Percentiles rank a stretch among this genome's conserved stretches.
These are phyloP conservation scores for Drosophila yakuba DNA, from an alignment of 1,140 invertebrate genomes.

Conservation along the genomic window DNA sequence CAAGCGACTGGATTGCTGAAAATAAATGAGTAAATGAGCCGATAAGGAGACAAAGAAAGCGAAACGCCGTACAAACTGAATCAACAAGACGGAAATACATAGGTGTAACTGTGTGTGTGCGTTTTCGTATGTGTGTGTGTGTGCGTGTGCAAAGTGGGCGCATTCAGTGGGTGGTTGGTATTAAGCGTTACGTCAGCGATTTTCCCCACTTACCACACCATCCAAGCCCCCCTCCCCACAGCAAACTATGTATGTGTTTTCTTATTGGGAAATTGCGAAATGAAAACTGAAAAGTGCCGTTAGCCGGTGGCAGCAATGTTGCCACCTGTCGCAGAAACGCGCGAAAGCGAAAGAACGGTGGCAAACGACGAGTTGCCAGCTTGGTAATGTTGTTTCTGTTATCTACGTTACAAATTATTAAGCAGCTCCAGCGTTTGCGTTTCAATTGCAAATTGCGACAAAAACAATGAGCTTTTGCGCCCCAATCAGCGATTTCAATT, in stretches of 20 bases:
- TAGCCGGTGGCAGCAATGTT: slow-evolving; percentile 46
- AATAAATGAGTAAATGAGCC: slow-evolving; percentile 9
- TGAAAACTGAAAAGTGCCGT: slow-evolving; percentile 16
- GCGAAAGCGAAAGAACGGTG: slow-evolving; percentile 7
- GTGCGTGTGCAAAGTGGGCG: slow-evolving; percentile 1
- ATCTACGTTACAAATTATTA: neutral
- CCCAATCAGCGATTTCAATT: slow-evolving; percentile 80
- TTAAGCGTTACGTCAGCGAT: slow-evolving; percentile 1
- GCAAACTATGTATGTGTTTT: neutral
- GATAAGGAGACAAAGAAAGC: slow-evolving; percentile 42
- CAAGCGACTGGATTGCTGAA: slow-evolving; percentile 2
- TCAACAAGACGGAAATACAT: slow-evolving; percentile 24
- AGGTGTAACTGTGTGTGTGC: neutral
- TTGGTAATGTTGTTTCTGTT: neutral
- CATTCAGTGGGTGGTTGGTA: neutral
- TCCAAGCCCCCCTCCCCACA: no score
- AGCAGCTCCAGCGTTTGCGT: slow-evolving; percentile 3
- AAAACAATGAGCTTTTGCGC: slow-evolving; percentile 42
- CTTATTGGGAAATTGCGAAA: slow-evolving; percentile 13
- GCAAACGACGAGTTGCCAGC: slow-evolving; percentile 32
- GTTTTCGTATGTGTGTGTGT: no score
- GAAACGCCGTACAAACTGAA: slow-evolving; percentile 25
- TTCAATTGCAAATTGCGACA: slow-evolving; percentile 48
- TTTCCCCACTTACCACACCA: neutral
- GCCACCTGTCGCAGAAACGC: slow-evolving; percentile 55